Evolutionary conservation across 2,888 invertebrate genomes (phyloP).

Genomic region (Phalera bucephala): DNA sequence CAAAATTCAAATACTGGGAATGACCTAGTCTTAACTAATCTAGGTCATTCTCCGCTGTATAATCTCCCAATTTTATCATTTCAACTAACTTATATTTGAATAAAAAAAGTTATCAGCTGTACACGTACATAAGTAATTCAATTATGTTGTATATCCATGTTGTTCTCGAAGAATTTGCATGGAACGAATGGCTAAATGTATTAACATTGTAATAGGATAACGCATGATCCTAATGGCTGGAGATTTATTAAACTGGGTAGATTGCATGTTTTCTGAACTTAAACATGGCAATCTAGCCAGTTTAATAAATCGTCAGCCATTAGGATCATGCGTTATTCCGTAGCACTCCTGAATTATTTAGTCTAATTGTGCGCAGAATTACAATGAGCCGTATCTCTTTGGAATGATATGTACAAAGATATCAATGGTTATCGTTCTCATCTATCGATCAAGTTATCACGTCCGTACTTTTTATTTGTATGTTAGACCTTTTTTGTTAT

Average conservation of each 20-base stretch:
- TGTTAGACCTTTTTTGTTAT: too few relatives aligned
- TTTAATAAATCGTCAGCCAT: slow-evolving; percentile 36
- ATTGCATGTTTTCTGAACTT: slow-evolving; percentile 13
- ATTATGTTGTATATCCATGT: too few relatives aligned
- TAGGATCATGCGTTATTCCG: slow-evolving; percentile 36
- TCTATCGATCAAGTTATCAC: slow-evolving; percentile 9
- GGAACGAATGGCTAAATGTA: slow-evolving; percentile 9
- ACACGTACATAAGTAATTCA: too few relatives aligned
- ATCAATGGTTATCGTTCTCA: slow-evolving; percentile 9
- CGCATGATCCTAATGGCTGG: too few relatives aligned
- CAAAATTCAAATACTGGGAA: too few relatives aligned
- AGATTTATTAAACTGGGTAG: too few relatives aligned
- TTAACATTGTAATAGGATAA: too few relatives aligned
- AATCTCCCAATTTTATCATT: too few relatives aligned
- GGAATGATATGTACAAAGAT: slow-evolving; percentile 11
- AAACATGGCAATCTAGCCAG: slow-evolving; percentile 19
- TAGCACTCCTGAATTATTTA: slow-evolving; percentile 42
- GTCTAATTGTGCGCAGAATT: slow-evolving; percentile 47
- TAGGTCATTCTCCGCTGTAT: too few relatives aligned
- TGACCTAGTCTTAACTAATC: too few relatives aligned
- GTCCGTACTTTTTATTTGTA: slow-evolving; percentile 1
- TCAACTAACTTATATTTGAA: too few relatives aligned
- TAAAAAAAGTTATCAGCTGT: too few relatives aligned
- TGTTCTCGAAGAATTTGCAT: background rate
- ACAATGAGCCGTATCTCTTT: slow-evolving; percentile 33